These are phyloP conservation scores for Phania funesta DNA, from an alignment of 2,888 invertebrate genomes.

Conservation along the genomic window DNA sequence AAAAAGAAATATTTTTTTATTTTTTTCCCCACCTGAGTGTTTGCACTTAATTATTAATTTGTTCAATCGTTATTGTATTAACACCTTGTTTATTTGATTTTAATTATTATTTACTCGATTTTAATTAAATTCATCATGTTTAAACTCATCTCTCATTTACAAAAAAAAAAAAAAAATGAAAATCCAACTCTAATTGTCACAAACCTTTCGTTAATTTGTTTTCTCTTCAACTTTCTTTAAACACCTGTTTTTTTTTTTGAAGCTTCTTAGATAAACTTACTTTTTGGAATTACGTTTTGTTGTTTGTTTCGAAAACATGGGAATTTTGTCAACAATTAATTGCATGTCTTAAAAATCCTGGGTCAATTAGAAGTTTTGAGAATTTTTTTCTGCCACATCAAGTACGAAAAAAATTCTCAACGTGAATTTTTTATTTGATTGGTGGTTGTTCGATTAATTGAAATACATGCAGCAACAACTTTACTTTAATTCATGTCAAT, in stretches of 20 bases:
- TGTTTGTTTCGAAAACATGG: slow-evolving; percentile 81
- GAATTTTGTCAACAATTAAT: slow-evolving; percentile 81
- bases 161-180: background rate
- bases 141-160: slow-evolving; percentile 32
- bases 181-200: background rate
- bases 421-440: background rate
- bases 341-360: slow-evolving; percentile 77
- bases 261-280: slow-evolving; percentile 73
- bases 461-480: slow-evolving; percentile 15
- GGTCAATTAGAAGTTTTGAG: slow-evolving; percentile 25
- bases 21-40: too few species aligned
- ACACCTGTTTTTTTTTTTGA: slow-evolving; percentile 52
- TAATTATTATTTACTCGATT: background rate
- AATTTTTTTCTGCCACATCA: slow-evolving; percentile 48
- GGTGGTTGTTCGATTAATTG: background rate
- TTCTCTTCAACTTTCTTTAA: slow-evolving; percentile 48
- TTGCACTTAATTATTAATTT: background rate
- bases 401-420: slow-evolving; percentile 50
- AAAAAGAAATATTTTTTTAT: too few species aligned
- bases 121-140: slow-evolving; percentile 23
- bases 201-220: slow-evolving; percentile 55
- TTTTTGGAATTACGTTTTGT: slow-evolving; percentile 80
- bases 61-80: too few species aligned
- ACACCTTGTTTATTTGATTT: background rate
- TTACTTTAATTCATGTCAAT: slow-evolving; percentile 38